Evolutionary conservation across 2,113 vertebrate genomes (phyloP).

Genomic region (Atractosteus spatula): DNA sequence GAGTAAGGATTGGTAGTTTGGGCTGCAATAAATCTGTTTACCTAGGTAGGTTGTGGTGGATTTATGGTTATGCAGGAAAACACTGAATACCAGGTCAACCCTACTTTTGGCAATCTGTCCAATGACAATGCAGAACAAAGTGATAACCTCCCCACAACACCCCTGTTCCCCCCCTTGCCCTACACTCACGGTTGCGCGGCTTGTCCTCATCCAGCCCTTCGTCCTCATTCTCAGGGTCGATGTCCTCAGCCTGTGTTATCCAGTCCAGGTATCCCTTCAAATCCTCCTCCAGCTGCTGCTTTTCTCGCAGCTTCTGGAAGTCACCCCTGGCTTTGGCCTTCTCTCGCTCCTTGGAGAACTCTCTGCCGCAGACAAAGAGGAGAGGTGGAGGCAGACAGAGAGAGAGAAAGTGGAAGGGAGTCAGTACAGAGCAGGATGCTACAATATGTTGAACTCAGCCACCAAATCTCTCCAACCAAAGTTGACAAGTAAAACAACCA

Average conservation of each 20-base stretch:
- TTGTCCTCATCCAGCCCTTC: constrained; percentile 95
- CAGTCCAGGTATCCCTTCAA: constrained; percentile 97
- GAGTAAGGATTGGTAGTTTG: no score
- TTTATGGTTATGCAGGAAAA: no score
- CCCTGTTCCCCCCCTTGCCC: not conserved
- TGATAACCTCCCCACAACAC: not conserved
- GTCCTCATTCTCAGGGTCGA: constrained; percentile 97
- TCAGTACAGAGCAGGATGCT: not conserved
- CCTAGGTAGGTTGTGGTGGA: no score
- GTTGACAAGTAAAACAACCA: no score
- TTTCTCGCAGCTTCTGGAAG: constrained; percentile 95
- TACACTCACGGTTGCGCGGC: constrained; percentile 88
- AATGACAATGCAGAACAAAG: no score
- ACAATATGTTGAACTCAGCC: not conserved
- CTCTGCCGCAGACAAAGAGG: constrained; percentile 60
- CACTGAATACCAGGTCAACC: no score
- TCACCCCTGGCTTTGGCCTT: constrained; percentile 96
- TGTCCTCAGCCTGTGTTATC: constrained; percentile 98
- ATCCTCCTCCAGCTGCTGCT: constrained; percentile 95
- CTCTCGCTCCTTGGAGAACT: constrained; percentile 98
- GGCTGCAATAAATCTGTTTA: no score
- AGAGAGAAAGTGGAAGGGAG: not conserved
- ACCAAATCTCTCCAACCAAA: no score
- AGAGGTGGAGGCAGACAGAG: not conserved
- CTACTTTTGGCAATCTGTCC: no score